These are phyloP conservation scores for Cyrtorhinus lividipennis DNA, from an alignment of 1,140 invertebrate genomes.

Conservation along the genomic window DNA sequence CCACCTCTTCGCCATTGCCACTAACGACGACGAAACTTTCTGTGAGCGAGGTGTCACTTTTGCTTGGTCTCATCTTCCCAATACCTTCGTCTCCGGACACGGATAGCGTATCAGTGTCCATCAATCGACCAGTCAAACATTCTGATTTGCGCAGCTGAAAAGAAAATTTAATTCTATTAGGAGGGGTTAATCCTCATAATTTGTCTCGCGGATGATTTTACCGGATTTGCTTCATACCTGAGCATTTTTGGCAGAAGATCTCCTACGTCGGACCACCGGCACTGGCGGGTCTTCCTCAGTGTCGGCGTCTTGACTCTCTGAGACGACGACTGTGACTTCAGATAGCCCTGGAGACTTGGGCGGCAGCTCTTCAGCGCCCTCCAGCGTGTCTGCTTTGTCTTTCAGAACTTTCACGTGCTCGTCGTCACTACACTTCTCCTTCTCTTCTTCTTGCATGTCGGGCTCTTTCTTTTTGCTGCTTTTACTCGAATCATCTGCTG, in stretches of 20 bases:
- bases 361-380: background rate
- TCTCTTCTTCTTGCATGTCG: slow-evolving; percentile 44
- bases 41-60: slow-evolving; percentile 78
- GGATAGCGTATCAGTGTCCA: slow-evolving; percentile 28
- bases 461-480: slow-evolving; percentile 24
- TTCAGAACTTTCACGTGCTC: slow-evolving; percentile 29
- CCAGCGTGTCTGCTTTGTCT: background rate
- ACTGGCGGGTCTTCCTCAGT: slow-evolving; percentile 30
- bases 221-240: slow-evolving; percentile 15
- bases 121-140: slow-evolving; percentile 28
- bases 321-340: background rate
- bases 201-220: too few species aligned
- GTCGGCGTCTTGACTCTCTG: slow-evolving; percentile 43
- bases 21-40: slow-evolving; percentile 78
- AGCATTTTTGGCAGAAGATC: slow-evolving; percentile 43
- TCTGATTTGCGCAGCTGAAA: slow-evolving; percentile 27
- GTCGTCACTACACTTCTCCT: slow-evolving; percentile 48
- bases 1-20: slow-evolving; percentile 41
- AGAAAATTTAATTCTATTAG: too few species aligned
- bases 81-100: slow-evolving; percentile 29
- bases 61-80: slow-evolving; percentile 52
- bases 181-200: too few species aligned
- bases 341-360: background rate
- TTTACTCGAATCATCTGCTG: slow-evolving; percentile 17
- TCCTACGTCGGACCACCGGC: slow-evolving; percentile 38